phyloP scores from a whole-genome alignment of 2,888 invertebrate genomes.

The Ormyrus thymus region DNA sequence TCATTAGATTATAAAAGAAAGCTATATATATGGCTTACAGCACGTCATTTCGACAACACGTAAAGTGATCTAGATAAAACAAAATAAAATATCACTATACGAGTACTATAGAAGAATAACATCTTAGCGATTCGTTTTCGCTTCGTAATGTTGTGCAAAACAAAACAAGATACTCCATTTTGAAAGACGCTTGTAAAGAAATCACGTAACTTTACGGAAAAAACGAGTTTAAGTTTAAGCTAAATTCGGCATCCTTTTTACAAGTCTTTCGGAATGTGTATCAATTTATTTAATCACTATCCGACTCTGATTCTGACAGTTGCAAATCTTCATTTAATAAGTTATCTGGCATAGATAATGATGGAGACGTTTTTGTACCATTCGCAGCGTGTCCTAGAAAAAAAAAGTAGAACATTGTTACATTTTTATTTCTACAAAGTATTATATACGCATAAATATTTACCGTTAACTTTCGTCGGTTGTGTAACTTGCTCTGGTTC shows the following conservation, averaged over 20 bases:
- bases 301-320: constrained; percentile 90
- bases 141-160: constrained; percentile 43
- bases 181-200: constrained; percentile 56
- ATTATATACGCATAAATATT: constrained; percentile 2
- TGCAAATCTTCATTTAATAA: constrained; percentile 89
- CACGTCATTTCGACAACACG: constrained; percentile 45
- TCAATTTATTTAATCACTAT: constrained; percentile 79
- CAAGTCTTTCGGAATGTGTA: constrained; percentile 57
- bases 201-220: constrained; percentile 47
- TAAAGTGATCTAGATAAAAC: constrained; percentile 49
- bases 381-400: constrained; percentile 71
- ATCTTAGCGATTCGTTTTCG: constrained; percentile 39
- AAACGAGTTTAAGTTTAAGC: constrained; percentile 51
- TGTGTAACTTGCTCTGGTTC: constrained; percentile 70
- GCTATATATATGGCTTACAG: constrained; percentile 50
- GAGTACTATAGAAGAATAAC: constrained; percentile 54
- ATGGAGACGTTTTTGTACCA: constrained; percentile 65
- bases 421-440: background rate
- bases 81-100: constrained; percentile 56
- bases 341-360: constrained; percentile 78
- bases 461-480: constrained; percentile 66
- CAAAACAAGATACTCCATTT: constrained; percentile 52
- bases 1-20: constrained; percentile 55
- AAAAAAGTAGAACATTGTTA: constrained; percentile 12
- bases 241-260: constrained; percentile 55